These are phyloP conservation scores for Patiria pectinifera DNA, from an alignment of 53 echinoderm and acorn worm genomes.

Conservation along the genomic window DNA sequence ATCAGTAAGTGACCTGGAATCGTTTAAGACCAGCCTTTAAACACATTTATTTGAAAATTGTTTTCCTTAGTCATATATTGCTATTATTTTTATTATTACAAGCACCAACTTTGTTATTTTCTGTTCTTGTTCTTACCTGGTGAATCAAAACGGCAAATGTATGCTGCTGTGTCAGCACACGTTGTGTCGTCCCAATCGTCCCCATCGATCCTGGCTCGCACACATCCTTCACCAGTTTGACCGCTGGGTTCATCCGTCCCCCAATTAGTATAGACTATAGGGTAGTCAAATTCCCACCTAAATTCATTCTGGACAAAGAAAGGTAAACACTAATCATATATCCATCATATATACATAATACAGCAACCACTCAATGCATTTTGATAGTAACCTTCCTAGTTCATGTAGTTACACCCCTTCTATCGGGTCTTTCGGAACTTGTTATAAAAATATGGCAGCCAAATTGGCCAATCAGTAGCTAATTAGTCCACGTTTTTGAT, in stretches of 20 bases:
- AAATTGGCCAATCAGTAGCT: too few relatives aligned
- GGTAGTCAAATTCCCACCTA: conserved; percentile 72
- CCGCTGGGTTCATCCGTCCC: conserved; percentile 73
- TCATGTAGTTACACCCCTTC: too few relatives aligned
- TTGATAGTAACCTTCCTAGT: too few relatives aligned
- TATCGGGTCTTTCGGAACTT: too few relatives aligned
- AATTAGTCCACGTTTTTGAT: too few relatives aligned
- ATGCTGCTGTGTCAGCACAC: conserved; percentile 45
- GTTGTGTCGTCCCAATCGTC: conserved; percentile 74
- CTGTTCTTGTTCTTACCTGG: background rate
- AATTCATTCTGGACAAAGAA: conserved; percentile 48
- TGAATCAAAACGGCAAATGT: conserved; percentile 9
- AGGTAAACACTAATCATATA: background rate
- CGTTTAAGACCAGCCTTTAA: too few relatives aligned
- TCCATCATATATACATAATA: background rate
- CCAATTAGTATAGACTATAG: conserved; percentile 77
- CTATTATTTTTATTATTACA: background rate
- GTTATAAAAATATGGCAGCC: too few relatives aligned
- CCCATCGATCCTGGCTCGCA: conserved; percentile 28
- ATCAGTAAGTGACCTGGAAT: too few relatives aligned
- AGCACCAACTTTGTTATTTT: background rate
- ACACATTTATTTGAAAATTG: too few relatives aligned
- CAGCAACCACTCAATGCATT: too few relatives aligned
- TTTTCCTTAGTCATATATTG: too few relatives aligned
- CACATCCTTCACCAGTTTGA: conserved; percentile 64